Conservation (phyloP, 1,140 invertebrate genomes). For the Euwallacea similis region DNA sequence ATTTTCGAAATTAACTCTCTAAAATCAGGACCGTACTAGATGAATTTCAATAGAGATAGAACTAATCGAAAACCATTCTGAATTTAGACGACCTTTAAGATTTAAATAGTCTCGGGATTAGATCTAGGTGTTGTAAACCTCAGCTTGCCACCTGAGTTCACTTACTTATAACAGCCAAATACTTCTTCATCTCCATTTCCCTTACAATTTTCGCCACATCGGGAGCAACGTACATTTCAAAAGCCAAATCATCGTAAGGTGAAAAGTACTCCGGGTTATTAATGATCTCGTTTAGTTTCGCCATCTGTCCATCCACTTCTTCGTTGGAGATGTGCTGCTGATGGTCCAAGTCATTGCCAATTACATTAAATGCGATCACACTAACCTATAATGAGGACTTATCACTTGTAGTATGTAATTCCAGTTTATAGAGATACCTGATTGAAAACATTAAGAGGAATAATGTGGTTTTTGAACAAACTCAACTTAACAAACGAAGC, state of each 20-base stretch:
- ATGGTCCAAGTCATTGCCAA: slow-evolving; percentile 45
- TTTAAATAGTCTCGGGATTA: neutral
- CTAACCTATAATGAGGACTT: slow-evolving; percentile 47
- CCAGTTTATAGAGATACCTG: slow-evolving; percentile 63
- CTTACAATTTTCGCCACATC: slow-evolving; percentile 88
- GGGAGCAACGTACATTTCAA: slow-evolving; percentile 96
- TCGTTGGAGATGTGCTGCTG: slow-evolving; percentile 12
- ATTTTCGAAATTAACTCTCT: too few relatives aligned
- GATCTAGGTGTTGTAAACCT: neutral
- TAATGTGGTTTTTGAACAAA: slow-evolving; percentile 78
- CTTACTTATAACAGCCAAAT: slow-evolving; percentile 75
- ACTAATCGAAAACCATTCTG: too few relatives aligned
- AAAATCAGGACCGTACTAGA: too few relatives aligned
- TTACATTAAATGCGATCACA: slow-evolving; percentile 53
- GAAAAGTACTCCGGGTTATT: slow-evolving; percentile 71
- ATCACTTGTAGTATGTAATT: neutral
- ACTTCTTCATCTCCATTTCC: slow-evolving; percentile 83
- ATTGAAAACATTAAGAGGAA: slow-evolving; percentile 74
- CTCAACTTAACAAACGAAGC: slow-evolving; percentile 83
- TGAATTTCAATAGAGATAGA: too few relatives aligned
- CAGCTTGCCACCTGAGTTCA: neutral
- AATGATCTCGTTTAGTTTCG: slow-evolving; percentile 53
- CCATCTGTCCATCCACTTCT: slow-evolving; percentile 12
- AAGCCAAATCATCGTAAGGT: slow-evolving; percentile 91
- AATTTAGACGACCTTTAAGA: too few relatives aligned